These are phyloP conservation scores for Craterocephalus amniculus DNA, from an alignment of 2,797 vertebrate genomes.

Conservation along the genomic window DNA sequence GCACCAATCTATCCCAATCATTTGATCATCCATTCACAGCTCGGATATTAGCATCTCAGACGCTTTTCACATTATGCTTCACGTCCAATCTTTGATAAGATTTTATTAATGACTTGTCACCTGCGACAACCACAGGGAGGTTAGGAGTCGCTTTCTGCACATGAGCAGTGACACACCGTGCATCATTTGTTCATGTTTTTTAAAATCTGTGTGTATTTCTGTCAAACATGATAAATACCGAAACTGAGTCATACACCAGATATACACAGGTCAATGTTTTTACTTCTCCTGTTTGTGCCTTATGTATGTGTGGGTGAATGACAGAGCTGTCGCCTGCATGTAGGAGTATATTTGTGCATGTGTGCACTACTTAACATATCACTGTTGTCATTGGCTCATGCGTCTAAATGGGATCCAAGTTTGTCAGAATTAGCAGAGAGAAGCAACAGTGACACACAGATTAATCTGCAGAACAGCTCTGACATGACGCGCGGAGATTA, in stretches of 20 bases:
- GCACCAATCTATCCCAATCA: slow-evolving; percentile 9
- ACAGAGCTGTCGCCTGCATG: slow-evolving; percentile 22
- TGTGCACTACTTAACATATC: slow-evolving; percentile 9
- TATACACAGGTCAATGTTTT: slow-evolving; percentile 15
- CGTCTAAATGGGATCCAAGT: background rate
- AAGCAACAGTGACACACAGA: slow-evolving; percentile 1
- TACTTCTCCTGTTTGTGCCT: slow-evolving; percentile 16
- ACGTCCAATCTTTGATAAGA: slow-evolving; percentile 24
- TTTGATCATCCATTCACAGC: slow-evolving; percentile 3
- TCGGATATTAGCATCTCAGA: background rate
- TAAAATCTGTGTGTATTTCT: slow-evolving; percentile 48
- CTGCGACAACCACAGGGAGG: slow-evolving; percentile 28
- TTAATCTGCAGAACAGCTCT: slow-evolving; percentile 3
- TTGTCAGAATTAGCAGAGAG: slow-evolving; percentile 2
- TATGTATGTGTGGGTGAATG: slow-evolving; percentile 28
- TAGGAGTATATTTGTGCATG: slow-evolving; percentile 19
- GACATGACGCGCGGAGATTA: background rate
- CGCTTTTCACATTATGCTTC: slow-evolving; percentile 2
- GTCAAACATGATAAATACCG: slow-evolving; percentile 47
- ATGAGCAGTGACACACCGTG: slow-evolving; percentile 20
- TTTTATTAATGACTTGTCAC: slow-evolving; percentile 41
- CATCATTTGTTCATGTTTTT: slow-evolving; percentile 36
- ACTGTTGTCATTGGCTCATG: slow-evolving; percentile 6
- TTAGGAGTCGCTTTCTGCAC: slow-evolving; percentile 19
- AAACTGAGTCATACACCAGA: slow-evolving; percentile 45